phyloP scores from a whole-genome alignment of 2,797 vertebrate genomes.

The Amblyopsis hoosieri region DNA sequence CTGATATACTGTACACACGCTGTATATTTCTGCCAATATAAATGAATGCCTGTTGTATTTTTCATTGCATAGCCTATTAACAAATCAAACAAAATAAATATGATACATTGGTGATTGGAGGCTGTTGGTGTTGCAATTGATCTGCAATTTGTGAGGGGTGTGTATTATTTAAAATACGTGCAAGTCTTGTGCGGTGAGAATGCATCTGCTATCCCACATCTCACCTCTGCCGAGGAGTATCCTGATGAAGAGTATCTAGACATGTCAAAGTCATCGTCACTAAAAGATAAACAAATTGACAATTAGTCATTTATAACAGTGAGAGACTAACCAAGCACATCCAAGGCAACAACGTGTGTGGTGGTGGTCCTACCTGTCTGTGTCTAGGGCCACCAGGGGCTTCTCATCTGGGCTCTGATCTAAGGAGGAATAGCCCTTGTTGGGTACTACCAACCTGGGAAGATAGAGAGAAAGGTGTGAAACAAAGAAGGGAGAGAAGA shows the following conservation, averaged over 20 bases:
- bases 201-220: conserved; percentile 55
- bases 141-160: neutral
- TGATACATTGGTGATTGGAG: too few relatives aligned
- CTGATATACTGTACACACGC: too few relatives aligned
- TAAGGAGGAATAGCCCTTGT: conserved; percentile 97
- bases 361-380: conserved; percentile 85
- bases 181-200: conserved; percentile 22
- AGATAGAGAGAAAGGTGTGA: conserved; percentile 10
- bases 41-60: too few relatives aligned
- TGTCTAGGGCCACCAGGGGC: conserved; percentile 94
- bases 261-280: conserved; percentile 97
- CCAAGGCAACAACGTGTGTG: neutral
- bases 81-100: too few relatives aligned
- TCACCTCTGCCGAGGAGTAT: conserved; percentile 97
- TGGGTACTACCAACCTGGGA: conserved; percentile 91
- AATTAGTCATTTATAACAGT: neutral
- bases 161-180: neutral
- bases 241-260: conserved; percentile 97
- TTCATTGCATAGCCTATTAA: too few relatives aligned
- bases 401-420: conserved; percentile 98
- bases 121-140: too few relatives aligned
- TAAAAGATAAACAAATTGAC: conserved; percentile 58
- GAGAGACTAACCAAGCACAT: neutral
- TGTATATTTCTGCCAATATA: too few relatives aligned
- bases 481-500: neutral